phyloP scores from a whole-genome alignment of 1,140 invertebrate genomes.

The Mesaphorura yosii region DNA sequence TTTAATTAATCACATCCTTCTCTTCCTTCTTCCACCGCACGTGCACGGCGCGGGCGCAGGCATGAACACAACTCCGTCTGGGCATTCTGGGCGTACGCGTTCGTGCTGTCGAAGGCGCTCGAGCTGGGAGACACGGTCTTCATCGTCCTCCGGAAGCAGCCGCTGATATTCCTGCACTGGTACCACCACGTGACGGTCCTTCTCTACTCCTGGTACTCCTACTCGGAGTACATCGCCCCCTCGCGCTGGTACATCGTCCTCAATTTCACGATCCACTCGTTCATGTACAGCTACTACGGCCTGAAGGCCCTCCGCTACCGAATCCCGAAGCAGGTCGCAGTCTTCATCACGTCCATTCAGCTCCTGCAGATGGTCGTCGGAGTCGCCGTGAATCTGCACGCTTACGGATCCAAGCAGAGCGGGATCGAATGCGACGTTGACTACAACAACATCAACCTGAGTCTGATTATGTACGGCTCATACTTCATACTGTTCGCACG shows the following conservation, averaged over 20 bases:
- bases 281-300: constrained; percentile 49
- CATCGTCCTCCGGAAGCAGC: constrained; percentile 47
- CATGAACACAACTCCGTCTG: constrained; percentile 36
- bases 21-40: too few species aligned
- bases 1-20: too few species aligned
- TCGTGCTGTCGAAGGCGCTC: constrained; percentile 43
- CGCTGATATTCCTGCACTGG: constrained; percentile 37
- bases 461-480: constrained; percentile 86
- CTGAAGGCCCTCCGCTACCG: constrained; percentile 59
- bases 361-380: constrained; percentile 92
- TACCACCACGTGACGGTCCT: constrained; percentile 82
- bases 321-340: constrained; percentile 72
- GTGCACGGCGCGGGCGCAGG: too few species aligned
- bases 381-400: constrained; percentile 77
- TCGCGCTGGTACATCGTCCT: constrained; percentile 88
- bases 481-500: constrained; percentile 80
- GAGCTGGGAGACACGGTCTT: constrained; percentile 40
- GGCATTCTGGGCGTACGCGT: constrained; percentile 42
- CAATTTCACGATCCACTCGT: constrained; percentile 48
- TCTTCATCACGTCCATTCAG: constrained; percentile 76
- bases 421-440: constrained; percentile 70
- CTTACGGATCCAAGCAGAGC: constrained; percentile 49
- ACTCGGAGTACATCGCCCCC: constrained; percentile 87
- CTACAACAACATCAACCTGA: constrained; percentile 73
- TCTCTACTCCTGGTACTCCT: constrained; percentile 94